Percentiles rank a stretch among this genome's conserved stretches.
Evolutionary conservation across 1,140 invertebrate species (phyloP).

Genomic region (Platorchestia sp.): DNA sequence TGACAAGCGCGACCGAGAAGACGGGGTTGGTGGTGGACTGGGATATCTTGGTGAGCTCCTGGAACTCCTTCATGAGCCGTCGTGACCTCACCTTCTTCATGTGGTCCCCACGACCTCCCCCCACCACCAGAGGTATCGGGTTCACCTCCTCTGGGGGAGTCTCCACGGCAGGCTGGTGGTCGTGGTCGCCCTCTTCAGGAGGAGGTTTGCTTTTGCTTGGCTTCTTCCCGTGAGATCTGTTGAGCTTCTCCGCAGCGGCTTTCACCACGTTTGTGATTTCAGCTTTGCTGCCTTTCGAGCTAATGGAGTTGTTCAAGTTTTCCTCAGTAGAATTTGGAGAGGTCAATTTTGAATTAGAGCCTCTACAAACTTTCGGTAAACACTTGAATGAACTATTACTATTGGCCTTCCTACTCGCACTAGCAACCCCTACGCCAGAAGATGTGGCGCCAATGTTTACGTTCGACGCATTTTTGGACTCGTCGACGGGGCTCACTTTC

Average conservation of each 20-base stretch:
- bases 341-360: background rate
- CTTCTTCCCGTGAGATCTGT: background rate
- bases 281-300: background rate
- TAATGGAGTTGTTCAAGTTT: background rate
- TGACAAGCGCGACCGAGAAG: constrained; percentile 91
- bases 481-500: constrained; percentile 36
- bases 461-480: background rate
- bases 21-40: constrained; percentile 78
- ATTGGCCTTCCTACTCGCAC: background rate
- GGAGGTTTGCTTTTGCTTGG: background rate
- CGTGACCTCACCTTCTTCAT: constrained; percentile 79
- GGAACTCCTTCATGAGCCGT: constrained; percentile 93
- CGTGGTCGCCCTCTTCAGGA: background rate
- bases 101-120: constrained; percentile 56
- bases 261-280: background rate
- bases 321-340: background rate
- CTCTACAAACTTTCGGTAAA: background rate
- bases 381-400: background rate
- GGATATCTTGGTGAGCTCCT: constrained; percentile 82
- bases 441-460: background rate
- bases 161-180: background rate
- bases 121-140: background rate
- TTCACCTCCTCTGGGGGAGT: background rate
- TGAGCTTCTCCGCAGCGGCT: background rate
- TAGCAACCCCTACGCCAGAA: background rate